Base-by-base conservation (phyloP, 1,140 invertebrate species). In the Ruditapes philippinarum region DNA sequence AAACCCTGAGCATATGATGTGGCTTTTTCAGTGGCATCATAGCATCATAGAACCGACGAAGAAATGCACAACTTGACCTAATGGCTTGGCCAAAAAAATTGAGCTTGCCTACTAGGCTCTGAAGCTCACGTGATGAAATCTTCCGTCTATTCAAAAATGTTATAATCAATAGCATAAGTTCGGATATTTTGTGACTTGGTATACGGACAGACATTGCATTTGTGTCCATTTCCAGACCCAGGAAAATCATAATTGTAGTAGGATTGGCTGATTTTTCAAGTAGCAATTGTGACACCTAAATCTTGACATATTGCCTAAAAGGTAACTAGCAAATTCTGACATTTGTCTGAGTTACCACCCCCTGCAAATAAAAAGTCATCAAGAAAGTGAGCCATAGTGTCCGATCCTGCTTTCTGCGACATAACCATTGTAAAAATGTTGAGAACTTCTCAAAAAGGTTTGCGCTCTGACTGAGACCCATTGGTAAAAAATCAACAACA, bases 311-410 rank as follows among this genome's bases (percentile, higher is more conserved):
- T n/a, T n/a, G n/a, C n/a, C n/a, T n/a, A n/a, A 87, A 87, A 90
- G 12, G 17, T 33, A 19, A 45, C 19, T 65, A 88, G 49, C 2
- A 78, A 60, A 11, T 25, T 17, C 2, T 17, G 19, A 60, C 89
- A 86, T 1, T 89, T n/a, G 42, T 45, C 22, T 12, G 65, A 49
- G 7, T 22, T 42, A 11, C n/a, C 1, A 1, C 19, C 42, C 14
- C 78, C 84, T 14, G 54, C 79, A 62, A 90, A 42, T 7, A 73
- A 40, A n/a, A 40, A 73, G 28, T 40, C 68, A n/a, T 73, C 33
- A 9, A 73, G 25, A n/a, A 25, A 73, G 17, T 40, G 36, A 22
- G 14, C 17, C 14, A 38, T 12, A 1, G 17, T 5, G 40, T 5
- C 22, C 40, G 22, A 5, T n/a, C 11, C 1, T 33, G 3, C 25